Evolutionary conservation across 2,888 invertebrate genomes (phyloP).

Genomic region (Abscondita cerata): DNA sequence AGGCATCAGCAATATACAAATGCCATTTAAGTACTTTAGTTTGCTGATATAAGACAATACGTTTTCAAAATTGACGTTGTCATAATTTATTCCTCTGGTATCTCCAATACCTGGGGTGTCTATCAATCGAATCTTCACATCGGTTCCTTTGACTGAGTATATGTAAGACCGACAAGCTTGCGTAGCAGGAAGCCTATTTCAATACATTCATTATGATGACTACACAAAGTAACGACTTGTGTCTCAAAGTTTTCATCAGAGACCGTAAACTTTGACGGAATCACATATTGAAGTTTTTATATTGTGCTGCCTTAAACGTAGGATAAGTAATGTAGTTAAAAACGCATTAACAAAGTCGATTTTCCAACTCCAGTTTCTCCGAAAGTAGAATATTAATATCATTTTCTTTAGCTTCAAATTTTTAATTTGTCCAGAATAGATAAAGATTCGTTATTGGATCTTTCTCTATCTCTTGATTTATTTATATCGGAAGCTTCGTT

Average conservation of each 20-base stretch:
- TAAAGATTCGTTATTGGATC: no score
- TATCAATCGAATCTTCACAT: constrained; percentile 47
- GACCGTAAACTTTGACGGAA: constrained; percentile 46
- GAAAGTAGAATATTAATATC: constrained; percentile 53
- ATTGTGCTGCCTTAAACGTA: constrained; percentile 40
- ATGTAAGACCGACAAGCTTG: constrained; percentile 71
- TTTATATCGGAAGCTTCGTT: no score
- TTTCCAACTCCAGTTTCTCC: constrained; percentile 53
- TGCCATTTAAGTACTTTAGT: constrained; percentile 47
- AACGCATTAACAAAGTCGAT: constrained; percentile 55
- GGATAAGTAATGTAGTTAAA: constrained; percentile 48
- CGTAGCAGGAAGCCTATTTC: constrained; percentile 37
- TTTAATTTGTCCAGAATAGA: no score
- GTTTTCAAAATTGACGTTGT: constrained; percentile 41
- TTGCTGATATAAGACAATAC: constrained; percentile 47
- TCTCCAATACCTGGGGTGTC: constrained; percentile 53
- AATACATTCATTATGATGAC: constrained; percentile 38
- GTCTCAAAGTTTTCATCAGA: constrained; percentile 42
- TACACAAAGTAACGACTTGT: constrained; percentile 40
- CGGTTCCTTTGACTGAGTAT: constrained; percentile 33
- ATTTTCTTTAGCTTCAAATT: no score
- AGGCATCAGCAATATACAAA: constrained; percentile 48
- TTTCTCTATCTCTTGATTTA: no score
- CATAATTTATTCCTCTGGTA: constrained; percentile 39
- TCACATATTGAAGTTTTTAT: constrained; percentile 43